Conservation (phyloP, 2,888 invertebrate genomes). For the Rhagium mordax region DNA sequence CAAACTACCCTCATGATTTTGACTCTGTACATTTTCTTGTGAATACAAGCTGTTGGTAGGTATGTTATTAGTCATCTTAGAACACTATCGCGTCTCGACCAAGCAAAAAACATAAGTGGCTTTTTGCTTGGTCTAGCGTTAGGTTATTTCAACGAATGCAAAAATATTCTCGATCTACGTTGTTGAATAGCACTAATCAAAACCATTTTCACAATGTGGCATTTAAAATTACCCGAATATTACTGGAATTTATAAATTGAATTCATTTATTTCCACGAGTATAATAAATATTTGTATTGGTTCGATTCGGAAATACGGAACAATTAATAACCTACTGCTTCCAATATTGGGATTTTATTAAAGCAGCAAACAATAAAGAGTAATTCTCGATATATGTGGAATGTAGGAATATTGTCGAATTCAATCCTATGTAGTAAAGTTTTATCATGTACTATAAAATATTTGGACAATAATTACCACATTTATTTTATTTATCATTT, state of each 20-base stretch:
- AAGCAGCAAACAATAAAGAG: constrained; percentile 10
- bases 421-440: constrained; percentile 12
- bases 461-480: constrained; percentile 22
- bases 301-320: not conserved
- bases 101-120: too few relatives aligned
- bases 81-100: too few relatives aligned
- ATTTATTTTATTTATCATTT: constrained; percentile 17
- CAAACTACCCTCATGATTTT: too few relatives aligned
- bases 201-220: not conserved
- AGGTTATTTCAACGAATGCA: too few relatives aligned
- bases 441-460: constrained; percentile 22
- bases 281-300: not conserved
- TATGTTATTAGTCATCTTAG: too few relatives aligned
- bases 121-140: too few relatives aligned
- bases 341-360: constrained; percentile 17
- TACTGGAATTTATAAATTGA: not conserved
- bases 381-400: not conserved
- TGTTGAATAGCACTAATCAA: not conserved
- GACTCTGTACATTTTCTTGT: too few relatives aligned
- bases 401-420: constrained; percentile 1
- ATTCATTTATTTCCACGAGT: not conserved
- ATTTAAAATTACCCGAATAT: not conserved
- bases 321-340: constrained; percentile 6
- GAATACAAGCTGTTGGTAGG: too few relatives aligned
- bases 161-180: not conserved